Evolutionary conservation across 1,140 invertebrate species (phyloP), one percentile per base, ranked within the genome.

Genomic region (Drosophila chauvacae): DNA sequence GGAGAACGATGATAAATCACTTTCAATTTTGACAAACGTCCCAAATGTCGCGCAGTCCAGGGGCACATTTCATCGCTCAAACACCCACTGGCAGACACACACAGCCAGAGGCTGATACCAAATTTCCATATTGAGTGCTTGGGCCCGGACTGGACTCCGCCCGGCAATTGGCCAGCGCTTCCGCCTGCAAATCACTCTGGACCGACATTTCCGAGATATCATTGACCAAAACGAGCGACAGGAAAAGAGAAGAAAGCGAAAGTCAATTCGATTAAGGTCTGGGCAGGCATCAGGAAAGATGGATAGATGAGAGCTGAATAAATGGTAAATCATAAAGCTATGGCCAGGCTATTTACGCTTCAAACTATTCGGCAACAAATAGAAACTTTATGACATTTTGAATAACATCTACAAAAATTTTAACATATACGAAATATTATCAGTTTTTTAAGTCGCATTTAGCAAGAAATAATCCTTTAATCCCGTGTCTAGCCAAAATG

Each of bases 21-120:
- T 83, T 87, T 87, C 80, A 88, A 88, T 87, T 87, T 83, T 88
- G 84, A 88, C 83, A 88, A 88, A 87, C 84, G 80, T 87, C 80
- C 78, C 83, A 87, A 87, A 80, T 88, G 80, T 80, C 77, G 64
- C 76, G 58, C 76, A 76, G 70, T 42, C 45, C 41, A 47, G 64
- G 39, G 28, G 70, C 62, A 76, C 79, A 87, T 86, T 87, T 86
- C 83, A 76, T 79, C 83, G 74, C 69, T 41, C 62, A 79, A 45
- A 63, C 69, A 63, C 56, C 51, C 57, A 63, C 71, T 44, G 53
- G 20, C 18, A 41, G 39, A 45, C 47, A 48, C 47, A 18, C 48
- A 51, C 16, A 51, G 33, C 28, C 50, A 35, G 44, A 69, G 37
- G 30, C 45, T 55, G 39, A 77, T 51, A 42, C 53, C 70, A 9